phyloP scores from a whole-genome alignment of 2,797 vertebrate genomes.

The Sebastes steindachneri region DNA sequence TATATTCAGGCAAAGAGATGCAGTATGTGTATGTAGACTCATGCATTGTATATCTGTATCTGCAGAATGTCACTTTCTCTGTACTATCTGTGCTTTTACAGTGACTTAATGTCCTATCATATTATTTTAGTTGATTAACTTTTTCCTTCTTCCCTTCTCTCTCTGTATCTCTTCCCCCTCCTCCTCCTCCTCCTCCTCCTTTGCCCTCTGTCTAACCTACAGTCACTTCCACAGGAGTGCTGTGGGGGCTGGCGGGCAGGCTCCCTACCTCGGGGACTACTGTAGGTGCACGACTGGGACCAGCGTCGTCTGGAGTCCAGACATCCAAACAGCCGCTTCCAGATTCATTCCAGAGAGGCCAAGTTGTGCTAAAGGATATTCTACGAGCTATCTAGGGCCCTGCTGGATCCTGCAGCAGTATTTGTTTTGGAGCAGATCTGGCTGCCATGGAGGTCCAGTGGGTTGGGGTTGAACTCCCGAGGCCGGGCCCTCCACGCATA shows the following conservation, averaged over 20 bases:
- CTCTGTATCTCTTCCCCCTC: background rate
- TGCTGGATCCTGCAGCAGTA: slow-evolving; percentile 55
- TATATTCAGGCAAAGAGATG: background rate
- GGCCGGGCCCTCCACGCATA: slow-evolving; percentile 46
- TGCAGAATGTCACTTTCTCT: slow-evolving; percentile 1
- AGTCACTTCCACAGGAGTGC: slow-evolving; percentile 35
- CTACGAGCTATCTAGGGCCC: background rate
- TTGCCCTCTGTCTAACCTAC: slow-evolving; percentile 63
- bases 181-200: background rate
- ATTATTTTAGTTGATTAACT: slow-evolving; percentile 10
- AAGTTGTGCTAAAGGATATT: slow-evolving; percentile 13
- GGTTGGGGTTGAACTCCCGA: slow-evolving; percentile 49
- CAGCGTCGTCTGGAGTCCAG: slow-evolving; percentile 14
- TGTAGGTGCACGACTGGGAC: slow-evolving; percentile 29
- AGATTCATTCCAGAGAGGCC: background rate
- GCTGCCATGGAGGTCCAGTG: slow-evolving; percentile 77
- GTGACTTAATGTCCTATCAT: background rate
- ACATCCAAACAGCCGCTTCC: slow-evolving; percentile 10
- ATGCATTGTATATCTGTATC: background rate
- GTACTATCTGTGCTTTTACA: background rate
- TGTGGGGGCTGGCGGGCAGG: slow-evolving; percentile 26
- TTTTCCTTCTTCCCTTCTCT: background rate
- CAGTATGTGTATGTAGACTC: background rate
- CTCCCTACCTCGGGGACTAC: background rate
- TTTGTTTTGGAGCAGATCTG: slow-evolving; percentile 53